Conservation (phyloP, 1,140 invertebrate genomes). For the Marisa cornuarietis region DNA sequence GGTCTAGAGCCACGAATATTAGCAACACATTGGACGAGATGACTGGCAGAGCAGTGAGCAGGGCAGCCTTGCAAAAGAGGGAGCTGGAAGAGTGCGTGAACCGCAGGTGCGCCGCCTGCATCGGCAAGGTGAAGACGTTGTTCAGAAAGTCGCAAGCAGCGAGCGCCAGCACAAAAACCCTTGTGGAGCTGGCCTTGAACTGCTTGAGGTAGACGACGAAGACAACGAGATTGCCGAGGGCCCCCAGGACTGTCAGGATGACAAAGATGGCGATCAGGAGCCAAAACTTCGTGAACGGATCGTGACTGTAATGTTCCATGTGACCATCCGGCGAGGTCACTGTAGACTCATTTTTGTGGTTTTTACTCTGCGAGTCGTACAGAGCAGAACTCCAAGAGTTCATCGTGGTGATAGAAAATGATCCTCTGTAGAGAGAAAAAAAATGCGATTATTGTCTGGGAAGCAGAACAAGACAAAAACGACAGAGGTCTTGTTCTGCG, state of each 20-base stretch:
- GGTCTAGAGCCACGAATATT: slow-evolving; percentile 28
- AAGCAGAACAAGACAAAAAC: too few relatives aligned
- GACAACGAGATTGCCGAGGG: slow-evolving; percentile 43
- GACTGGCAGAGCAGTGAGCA: slow-evolving; percentile 7
- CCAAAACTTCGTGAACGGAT: too few relatives aligned
- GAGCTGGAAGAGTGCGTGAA: slow-evolving; percentile 16
- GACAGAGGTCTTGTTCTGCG: too few relatives aligned
- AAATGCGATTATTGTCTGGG: too few relatives aligned
- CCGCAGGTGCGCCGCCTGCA: slow-evolving; percentile 49
- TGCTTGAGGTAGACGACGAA: slow-evolving; percentile 42
- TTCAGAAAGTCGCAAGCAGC: slow-evolving; percentile 48
- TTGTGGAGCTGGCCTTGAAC: slow-evolving; percentile 42
- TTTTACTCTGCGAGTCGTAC: too few relatives aligned
- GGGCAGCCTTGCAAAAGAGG: too few relatives aligned
- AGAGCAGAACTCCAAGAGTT: too few relatives aligned
- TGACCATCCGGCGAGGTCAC: too few relatives aligned
- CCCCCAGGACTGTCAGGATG: slow-evolving; percentile 23
- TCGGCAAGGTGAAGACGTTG: slow-evolving; percentile 49
- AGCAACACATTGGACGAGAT: slow-evolving; percentile 15
- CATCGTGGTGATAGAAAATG: too few relatives aligned
- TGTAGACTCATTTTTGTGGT: too few relatives aligned
- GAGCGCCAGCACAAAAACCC: slow-evolving; percentile 50
- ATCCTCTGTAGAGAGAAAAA: too few relatives aligned
- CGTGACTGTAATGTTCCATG: too few relatives aligned
- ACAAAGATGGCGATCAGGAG: not conserved